Conservation (phyloP, 2,888 invertebrate species). For the Pinctada fucata region DNA sequence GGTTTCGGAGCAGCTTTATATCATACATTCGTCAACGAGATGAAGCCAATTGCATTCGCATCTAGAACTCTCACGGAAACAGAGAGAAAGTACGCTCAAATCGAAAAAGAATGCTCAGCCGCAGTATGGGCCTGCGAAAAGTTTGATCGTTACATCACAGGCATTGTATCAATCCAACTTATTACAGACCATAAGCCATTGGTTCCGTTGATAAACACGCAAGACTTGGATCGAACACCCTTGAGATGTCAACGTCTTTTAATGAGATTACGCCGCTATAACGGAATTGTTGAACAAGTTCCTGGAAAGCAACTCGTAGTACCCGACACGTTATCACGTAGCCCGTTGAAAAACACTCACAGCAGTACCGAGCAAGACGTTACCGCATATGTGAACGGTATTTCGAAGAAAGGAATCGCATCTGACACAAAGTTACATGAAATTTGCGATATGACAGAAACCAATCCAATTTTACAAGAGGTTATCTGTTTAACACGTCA, state of each 20-base stretch:
- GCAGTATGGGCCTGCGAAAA: constrained; percentile 22
- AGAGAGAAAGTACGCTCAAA: constrained; percentile 23
- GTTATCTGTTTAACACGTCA: constrained; percentile 16
- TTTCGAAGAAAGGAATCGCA: constrained; percentile 5
- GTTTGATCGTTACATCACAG: constrained; percentile 39
- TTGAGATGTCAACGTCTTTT: constrained; percentile 46
- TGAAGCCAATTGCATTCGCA: constrained; percentile 17
- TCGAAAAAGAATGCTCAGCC: constrained; percentile 22
- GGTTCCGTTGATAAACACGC: constrained; percentile 46
- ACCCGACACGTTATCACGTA: constrained; percentile 46
- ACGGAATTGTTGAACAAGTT: constrained; percentile 27
- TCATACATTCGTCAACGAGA: constrained; percentile 7
- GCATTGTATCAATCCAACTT: constrained; percentile 41
- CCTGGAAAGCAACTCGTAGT: constrained; percentile 47
- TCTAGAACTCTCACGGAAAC: constrained; percentile 12
- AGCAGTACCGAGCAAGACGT: constrained; percentile 29
- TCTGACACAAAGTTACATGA: constrained; percentile 26
- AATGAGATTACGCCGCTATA: constrained; percentile 40
- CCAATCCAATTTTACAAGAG: constrained; percentile 24
- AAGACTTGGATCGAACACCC: constrained; percentile 41
- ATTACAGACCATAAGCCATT: constrained; percentile 53
- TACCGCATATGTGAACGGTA: constrained; percentile 21
- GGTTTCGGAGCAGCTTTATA: constrained; percentile 18
- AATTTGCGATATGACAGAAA: constrained; percentile 21
- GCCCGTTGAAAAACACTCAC: constrained; percentile 19